These are phyloP conservation scores for Synanceia verrucosa DNA, from an alignment of 2,797 vertebrate species.

Conservation along the genomic window DNA sequence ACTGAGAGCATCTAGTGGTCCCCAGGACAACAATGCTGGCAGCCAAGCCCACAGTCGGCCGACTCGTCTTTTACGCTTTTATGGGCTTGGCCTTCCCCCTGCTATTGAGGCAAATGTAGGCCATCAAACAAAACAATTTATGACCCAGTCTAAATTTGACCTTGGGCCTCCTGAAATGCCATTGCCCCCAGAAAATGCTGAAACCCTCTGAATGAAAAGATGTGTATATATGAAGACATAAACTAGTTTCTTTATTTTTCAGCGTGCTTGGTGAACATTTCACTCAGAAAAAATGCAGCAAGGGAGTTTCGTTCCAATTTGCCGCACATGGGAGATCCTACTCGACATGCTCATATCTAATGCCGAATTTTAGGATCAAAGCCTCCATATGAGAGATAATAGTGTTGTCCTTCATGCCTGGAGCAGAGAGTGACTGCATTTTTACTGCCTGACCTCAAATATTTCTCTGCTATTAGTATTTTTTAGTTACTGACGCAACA, in stretches of 20 bases:
- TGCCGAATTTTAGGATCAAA: constrained; percentile 41
- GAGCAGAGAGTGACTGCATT: constrained; percentile 35
- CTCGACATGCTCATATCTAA: background rate
- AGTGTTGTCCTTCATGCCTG: constrained; percentile 28
- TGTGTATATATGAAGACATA: constrained; percentile 49
- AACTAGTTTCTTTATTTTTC: constrained; percentile 43
- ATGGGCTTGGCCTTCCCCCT: constrained; percentile 84
- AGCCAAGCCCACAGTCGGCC: constrained; percentile 70
- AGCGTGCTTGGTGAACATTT: constrained; percentile 27
- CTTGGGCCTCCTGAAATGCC: constrained; percentile 83
- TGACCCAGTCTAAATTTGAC: constrained; percentile 84
- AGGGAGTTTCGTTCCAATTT: constrained; percentile 32
- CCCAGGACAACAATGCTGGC: constrained; percentile 80
- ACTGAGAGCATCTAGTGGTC: constrained; percentile 70
- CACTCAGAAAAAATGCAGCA: constrained; percentile 5
- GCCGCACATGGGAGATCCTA: constrained; percentile 23
- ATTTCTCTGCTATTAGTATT: constrained; percentile 41
- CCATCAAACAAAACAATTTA: constrained; percentile 87
- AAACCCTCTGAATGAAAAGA: constrained; percentile 57
- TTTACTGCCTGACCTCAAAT: constrained; percentile 51
- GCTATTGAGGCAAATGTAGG: constrained; percentile 84
- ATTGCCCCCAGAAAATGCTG: constrained; percentile 68
- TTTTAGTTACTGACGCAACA: constrained; percentile 51
- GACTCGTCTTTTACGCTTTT: constrained; percentile 82
- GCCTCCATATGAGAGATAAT: constrained; percentile 29